Conservation (phyloP, 2,113 vertebrate genomes). For the Empidonax traillii region DNA sequence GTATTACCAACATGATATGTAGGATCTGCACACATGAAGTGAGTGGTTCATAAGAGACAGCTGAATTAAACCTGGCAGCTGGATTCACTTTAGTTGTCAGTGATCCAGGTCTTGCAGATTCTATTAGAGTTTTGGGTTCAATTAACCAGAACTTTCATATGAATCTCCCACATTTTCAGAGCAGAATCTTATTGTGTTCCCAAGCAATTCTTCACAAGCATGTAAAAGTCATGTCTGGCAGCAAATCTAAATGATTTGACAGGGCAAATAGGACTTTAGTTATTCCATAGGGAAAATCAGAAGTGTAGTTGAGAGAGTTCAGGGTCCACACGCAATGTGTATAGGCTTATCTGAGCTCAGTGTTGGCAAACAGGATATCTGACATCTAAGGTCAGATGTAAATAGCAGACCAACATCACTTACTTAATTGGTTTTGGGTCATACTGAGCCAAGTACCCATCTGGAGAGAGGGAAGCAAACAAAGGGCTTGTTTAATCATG, state of each 20-base stretch:
- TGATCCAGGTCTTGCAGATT: conserved; percentile 29
- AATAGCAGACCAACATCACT: conserved; percentile 17
- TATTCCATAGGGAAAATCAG: not conserved
- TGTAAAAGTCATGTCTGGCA: not conserved
- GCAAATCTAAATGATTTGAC: not conserved
- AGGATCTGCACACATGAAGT: not conserved
- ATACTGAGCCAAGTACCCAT: conserved; percentile 34
- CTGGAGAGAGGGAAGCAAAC: conserved; percentile 28
- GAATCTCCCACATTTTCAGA: not conserved
- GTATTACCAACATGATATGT: not conserved
- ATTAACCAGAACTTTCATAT: conserved; percentile 24
- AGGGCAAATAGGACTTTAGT: not conserved
- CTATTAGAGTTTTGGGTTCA: conserved; percentile 42
- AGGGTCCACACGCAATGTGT: not conserved
- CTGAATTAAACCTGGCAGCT: conserved; percentile 33
- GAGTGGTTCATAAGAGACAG: not conserved
- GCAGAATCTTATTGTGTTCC: not conserved
- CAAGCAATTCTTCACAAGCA: not conserved
- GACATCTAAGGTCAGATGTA: conserved; percentile 37
- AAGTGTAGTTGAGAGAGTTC: not conserved
- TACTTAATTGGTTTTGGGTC: conserved; percentile 41
- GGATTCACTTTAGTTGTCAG: not conserved
- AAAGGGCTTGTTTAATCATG: conserved; percentile 36
- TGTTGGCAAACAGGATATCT: conserved; percentile 9
- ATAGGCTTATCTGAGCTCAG: not conserved